These are phyloP conservation scores for Margaritifera margaritifera DNA, from an alignment of 2,888 invertebrate genomes.

Conservation along the genomic window DNA sequence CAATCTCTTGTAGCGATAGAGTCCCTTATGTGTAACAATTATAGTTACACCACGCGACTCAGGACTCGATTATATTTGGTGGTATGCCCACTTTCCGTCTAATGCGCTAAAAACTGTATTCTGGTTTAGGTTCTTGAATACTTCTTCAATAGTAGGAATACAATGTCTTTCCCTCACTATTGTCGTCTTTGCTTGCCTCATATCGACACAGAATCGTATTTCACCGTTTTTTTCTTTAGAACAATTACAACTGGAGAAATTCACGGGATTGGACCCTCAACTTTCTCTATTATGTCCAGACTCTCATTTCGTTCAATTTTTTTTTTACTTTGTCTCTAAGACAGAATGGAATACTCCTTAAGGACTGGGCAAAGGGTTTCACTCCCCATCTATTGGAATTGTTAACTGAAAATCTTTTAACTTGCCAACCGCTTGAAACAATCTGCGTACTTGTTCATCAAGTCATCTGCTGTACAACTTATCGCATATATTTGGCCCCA, in stretches of 20 bases:
- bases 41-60: background rate
- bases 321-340: no score
- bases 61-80: no score
- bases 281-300: constrained; percentile 32
- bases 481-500: background rate
- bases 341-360: no score
- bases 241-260: constrained; percentile 29
- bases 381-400: constrained; percentile 9
- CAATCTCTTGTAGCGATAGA: constrained; percentile 2
- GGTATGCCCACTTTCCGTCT: no score
- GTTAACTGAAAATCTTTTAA: background rate
- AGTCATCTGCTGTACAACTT: background rate
- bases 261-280: constrained; percentile 21
- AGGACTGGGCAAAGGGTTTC: background rate
- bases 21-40: constrained; percentile 1
- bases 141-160: no score
- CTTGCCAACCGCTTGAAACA: no score
- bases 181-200: background rate
- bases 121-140: no score
- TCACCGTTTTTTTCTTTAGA: constrained; percentile 29
- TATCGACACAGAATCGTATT: constrained; percentile 7
- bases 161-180: no score
- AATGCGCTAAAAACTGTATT: no score
- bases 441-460: background rate
- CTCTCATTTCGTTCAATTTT: constrained; percentile 10